Conservation (phyloP, 2,113 vertebrate species). For the Origma solitaria region DNA sequence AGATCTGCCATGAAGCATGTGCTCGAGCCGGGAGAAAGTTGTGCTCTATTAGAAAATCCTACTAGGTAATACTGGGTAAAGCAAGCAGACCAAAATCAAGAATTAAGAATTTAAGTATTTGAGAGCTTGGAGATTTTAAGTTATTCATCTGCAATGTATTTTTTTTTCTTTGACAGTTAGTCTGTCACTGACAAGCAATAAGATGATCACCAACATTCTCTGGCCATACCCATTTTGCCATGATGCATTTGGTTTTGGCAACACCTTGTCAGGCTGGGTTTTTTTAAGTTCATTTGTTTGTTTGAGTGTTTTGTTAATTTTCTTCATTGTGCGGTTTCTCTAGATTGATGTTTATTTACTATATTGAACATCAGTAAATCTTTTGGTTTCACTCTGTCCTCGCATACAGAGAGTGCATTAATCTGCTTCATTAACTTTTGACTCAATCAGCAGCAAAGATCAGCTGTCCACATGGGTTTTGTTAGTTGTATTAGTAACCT, state of each 20-base stretch:
- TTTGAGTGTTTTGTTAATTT: background rate
- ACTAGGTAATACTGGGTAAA: background rate
- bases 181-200: background rate
- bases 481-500: background rate
- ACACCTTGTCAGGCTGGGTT: background rate
- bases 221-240: background rate
- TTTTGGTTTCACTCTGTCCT: background rate
- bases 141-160: background rate
- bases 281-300: background rate
- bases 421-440: background rate
- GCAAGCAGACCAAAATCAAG: background rate
- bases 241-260: background rate
- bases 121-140: rapidly evolving
- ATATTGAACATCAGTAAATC: background rate
- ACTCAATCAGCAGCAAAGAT: background rate
- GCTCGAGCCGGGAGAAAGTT: background rate
- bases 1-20: background rate
- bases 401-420: background rate
- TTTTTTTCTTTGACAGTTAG: background rate
- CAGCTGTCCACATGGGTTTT: background rate
- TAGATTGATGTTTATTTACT: background rate
- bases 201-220: background rate
- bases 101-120: background rate
- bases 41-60: background rate
- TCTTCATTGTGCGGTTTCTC: background rate